Base-by-base conservation (phyloP, 1,140 invertebrate genomes). In the Anastatus disparis region DNA sequence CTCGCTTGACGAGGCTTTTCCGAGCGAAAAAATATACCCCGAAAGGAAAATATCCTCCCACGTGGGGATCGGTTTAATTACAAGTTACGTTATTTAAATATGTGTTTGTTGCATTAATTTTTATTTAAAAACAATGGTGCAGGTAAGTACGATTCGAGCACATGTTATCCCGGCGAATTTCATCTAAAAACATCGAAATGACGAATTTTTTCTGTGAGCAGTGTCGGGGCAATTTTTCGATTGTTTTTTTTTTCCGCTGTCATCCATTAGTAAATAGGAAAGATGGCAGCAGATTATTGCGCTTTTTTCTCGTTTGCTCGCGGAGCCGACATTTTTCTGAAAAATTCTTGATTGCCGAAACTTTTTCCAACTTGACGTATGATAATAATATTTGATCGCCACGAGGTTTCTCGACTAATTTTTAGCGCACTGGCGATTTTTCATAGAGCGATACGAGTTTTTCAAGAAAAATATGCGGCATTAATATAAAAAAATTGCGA, bases 241-340 rank as follows among this genome's bases (percentile, higher is more conserved):
- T 84, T 84, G 81, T 82, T 84, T 86, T 71, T 83, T 71, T 83
- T 82, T 83, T 79, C 71, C 75, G 75, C 82, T 84, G 80, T 83
- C 83, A 84, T 84, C 84, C 84, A 85, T 84, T 85, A 84, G 83
- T 84, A 84, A 85, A 84, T 85, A 84, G 83, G 82, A 84, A 86
- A 84, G 82, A 85, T 85, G 84, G 83, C 82, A 85, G 82, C 82
- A 83, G 84, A 85, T 85, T 85, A 84, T 84, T 85, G 81, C 84
- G 81, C 81, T 85, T 85, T 85, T 85, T 84, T 84, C 81, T 81
- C 77, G 75, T 77, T 74, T 68, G 77, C 75, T 78, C 76, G 76
- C 70, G 71, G 71, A 75, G 78, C 83, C 77, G 83, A 85, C 82
- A 85, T 85, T 84, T 84, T 81, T 83, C 75, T 64, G 59, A 72